A percentile compares a stretch with the other conserved stretches of the same genome.
phyloP scores from a whole-genome alignment of 2,888 invertebrate genomes.

The Catocala fraxini region DNA sequence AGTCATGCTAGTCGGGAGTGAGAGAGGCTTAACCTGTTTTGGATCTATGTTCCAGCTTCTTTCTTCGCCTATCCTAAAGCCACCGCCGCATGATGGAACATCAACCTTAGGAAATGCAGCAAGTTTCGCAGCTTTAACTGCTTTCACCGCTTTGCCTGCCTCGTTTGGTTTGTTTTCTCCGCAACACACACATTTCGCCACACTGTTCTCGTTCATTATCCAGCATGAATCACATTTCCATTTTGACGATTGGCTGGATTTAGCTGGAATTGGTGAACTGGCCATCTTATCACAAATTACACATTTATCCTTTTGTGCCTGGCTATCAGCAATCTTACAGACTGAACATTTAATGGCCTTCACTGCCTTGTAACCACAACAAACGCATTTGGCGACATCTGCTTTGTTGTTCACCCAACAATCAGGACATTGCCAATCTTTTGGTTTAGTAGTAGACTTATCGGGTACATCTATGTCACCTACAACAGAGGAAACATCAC shows the following conservation, averaged over 20 bases:
- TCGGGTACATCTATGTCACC: constrained; percentile 41
- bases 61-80: constrained; percentile 26
- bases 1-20: not conserved
- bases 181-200: constrained; percentile 64
- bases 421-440: constrained; percentile 63
- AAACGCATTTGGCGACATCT: constrained; percentile 59
- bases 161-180: constrained; percentile 52
- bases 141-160: not conserved
- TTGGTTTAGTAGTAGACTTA: constrained; percentile 26
- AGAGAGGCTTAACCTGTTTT: not conserved
- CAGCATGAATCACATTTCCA: constrained; percentile 71
- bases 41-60: not conserved
- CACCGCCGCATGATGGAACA: constrained; percentile 58
- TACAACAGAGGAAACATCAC: constrained; percentile 47
- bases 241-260: constrained; percentile 44
- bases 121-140: constrained; percentile 5
- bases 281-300: constrained; percentile 56
- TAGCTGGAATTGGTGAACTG: constrained; percentile 16
- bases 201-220: constrained; percentile 59
- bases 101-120: no score
- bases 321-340: constrained; percentile 57
- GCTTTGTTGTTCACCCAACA: constrained; percentile 64
- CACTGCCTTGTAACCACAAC: constrained; percentile 61
- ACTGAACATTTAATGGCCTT: constrained; percentile 51
- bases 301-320: constrained; percentile 57